These are phyloP conservation scores for Scomberomorus guttatus DNA, from an alignment of 2,797 vertebrate genomes.

Conservation along the genomic window DNA sequence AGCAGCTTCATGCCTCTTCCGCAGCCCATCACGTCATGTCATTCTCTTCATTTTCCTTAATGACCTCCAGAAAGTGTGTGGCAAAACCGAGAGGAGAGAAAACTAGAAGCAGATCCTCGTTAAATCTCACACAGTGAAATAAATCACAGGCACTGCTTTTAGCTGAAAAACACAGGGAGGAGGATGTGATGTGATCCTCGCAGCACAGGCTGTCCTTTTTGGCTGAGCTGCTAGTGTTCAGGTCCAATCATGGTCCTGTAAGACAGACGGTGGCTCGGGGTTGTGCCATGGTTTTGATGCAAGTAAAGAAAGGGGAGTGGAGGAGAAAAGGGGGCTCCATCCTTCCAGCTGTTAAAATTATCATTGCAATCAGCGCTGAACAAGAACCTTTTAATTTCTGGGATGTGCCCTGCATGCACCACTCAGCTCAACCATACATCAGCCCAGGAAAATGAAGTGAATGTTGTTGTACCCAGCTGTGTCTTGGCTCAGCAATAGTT, in stretches of 20 bases:
- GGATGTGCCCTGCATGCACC: slow-evolving; percentile 43
- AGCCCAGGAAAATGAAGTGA: slow-evolving; percentile 58
- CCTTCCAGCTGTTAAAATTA: slow-evolving; percentile 61
- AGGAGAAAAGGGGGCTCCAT: slow-evolving; percentile 6
- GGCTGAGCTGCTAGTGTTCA: slow-evolving; percentile 17
- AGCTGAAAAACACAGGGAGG: slow-evolving; percentile 39
- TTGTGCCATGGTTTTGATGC: slow-evolving; percentile 39
- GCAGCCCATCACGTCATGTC: slow-evolving; percentile 30
- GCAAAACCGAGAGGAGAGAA: slow-evolving; percentile 46
- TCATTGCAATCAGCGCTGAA: slow-evolving; percentile 68
- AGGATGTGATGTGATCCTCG: slow-evolving; percentile 36
- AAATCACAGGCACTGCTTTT: slow-evolving; percentile 61
- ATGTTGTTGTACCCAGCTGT: slow-evolving; percentile 63
- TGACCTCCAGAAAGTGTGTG: slow-evolving; percentile 62
- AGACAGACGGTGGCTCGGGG: slow-evolving; percentile 3
- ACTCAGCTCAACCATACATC: slow-evolving; percentile 39
- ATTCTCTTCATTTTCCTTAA: slow-evolving; percentile 52
- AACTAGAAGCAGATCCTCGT: slow-evolving; percentile 75
- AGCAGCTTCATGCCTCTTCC: slow-evolving; percentile 40
- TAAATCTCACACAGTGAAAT: slow-evolving; percentile 66
- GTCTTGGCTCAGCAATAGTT: slow-evolving; percentile 53
- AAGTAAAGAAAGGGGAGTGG: slow-evolving; percentile 22
- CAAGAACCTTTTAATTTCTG: slow-evolving; percentile 65
- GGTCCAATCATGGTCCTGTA: slow-evolving; percentile 28
- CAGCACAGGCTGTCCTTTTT: slow-evolving; percentile 17